phyloP scores from a whole-genome alignment of 2,888 invertebrate species.

The Drosophila diplacantha region DNA sequence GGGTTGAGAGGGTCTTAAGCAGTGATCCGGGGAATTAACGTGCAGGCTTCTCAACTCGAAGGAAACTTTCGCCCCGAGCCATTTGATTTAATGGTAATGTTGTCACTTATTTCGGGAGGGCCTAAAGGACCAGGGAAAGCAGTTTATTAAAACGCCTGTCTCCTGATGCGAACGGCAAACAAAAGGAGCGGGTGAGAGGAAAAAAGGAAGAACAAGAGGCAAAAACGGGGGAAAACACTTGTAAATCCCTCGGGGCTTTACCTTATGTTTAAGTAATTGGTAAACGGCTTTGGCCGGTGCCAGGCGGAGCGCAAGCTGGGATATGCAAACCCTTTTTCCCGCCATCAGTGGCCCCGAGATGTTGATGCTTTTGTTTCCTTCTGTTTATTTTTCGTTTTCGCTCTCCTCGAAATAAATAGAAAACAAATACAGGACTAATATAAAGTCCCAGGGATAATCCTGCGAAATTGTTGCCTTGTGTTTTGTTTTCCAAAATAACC shows the following conservation, averaged over 20 bases:
- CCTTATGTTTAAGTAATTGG: conserved; percentile 71
- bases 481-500: conserved; percentile 25
- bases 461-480: conserved; percentile 54
- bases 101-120: conserved; percentile 23
- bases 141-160: conserved; percentile 31
- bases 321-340: conserved; percentile 41
- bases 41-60: conserved; percentile 1
- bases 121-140: conserved; percentile 12
- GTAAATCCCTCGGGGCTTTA: conserved; percentile 58
- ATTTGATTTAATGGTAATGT: conserved; percentile 32
- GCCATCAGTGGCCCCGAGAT: conserved; percentile 18
- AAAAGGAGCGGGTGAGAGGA: not conserved
- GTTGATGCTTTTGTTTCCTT: conserved; percentile 21
- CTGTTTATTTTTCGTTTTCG: conserved; percentile 20
- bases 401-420: conserved; percentile 38
- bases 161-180: conserved; percentile 8
- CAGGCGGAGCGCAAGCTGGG: conserved; percentile 12
- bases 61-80: conserved; percentile 12
- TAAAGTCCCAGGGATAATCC: conserved; percentile 63
- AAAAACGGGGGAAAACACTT: conserved; percentile 51
- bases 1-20: conserved; percentile 1
- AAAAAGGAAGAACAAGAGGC: conserved; percentile 3
- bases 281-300: conserved; percentile 59
- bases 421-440: conserved; percentile 55
- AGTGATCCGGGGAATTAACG: not conserved